Conservation (phyloP, 1,140 invertebrate species). For the Cheumatopsyche charites region DNA sequence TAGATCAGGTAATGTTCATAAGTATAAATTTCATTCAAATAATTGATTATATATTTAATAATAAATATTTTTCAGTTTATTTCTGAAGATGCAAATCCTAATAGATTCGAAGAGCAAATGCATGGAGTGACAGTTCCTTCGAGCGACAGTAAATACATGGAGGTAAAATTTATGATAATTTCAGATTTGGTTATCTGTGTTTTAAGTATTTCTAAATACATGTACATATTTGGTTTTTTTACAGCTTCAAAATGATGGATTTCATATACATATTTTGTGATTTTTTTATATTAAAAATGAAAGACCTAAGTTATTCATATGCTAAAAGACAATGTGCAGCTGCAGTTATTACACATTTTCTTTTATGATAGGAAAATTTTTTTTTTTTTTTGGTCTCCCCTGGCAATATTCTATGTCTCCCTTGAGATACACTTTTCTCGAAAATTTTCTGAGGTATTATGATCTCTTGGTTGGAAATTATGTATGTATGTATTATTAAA, state of each 20-base stretch:
- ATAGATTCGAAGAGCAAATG: constrained; percentile 70
- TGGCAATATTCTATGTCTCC: no score
- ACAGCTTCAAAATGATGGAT: constrained; percentile 50
- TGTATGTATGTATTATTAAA: no score
- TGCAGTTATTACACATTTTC: no score
- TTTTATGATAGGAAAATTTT: no score
- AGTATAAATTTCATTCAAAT: constrained; percentile 1
- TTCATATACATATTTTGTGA: background rate
- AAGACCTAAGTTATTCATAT: no score
- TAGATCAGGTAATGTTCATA: constrained; percentile 33
- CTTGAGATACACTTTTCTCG: no score
- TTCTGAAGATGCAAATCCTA: constrained; percentile 70
- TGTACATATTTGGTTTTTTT: background rate
- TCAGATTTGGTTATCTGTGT: background rate
- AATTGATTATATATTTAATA: background rate
- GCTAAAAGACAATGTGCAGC: no score
- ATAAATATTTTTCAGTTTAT: constrained; percentile 59
- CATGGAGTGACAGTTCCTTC: constrained; percentile 60
- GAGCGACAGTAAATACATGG: constrained; percentile 58
- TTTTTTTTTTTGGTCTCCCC: no score
- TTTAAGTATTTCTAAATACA: constrained; percentile 18
- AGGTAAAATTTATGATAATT: constrained; percentile 51
- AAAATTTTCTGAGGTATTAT: no score
- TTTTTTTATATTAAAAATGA: no score
- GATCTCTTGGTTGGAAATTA: no score